Percentiles rank a stretch among this genome's conserved stretches.
phyloP scores from a whole-genome alignment of 2,113 vertebrate species.

The Amphilophus citrinellus region DNA sequence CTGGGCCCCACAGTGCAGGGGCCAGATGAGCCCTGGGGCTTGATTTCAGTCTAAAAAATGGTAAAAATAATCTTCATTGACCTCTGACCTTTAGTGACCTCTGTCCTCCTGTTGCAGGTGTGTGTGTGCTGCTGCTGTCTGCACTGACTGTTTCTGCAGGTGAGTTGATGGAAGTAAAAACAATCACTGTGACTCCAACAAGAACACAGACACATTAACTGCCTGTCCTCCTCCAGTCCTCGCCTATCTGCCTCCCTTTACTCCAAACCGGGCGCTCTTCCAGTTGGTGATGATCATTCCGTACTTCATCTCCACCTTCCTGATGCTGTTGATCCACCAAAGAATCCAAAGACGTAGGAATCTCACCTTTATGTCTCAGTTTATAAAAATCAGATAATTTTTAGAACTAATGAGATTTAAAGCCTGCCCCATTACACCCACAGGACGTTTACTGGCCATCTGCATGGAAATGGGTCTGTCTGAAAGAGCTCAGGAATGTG shows the following conservation, averaged over 20 bases:
- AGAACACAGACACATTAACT: neutral
- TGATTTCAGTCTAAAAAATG: too few relatives aligned
- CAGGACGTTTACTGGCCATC: neutral
- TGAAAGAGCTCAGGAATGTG: neutral
- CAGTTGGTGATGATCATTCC: neutral
- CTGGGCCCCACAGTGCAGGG: too few relatives aligned
- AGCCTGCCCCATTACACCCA: neutral
- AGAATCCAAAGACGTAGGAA: rapidly evolving
- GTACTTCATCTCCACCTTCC: neutral
- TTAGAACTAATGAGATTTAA: too few relatives aligned
- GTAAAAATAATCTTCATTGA: too few relatives aligned
- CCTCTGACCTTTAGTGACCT: neutral
- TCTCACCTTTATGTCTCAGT: neutral
- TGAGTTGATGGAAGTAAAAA: neutral
- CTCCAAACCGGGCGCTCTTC: rapidly evolving
- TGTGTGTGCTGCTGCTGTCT: too few relatives aligned
- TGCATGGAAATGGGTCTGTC: neutral
- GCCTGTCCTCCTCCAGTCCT: neutral
- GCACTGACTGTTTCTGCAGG: neutral
- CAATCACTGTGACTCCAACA: too few relatives aligned
- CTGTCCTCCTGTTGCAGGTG: neutral
- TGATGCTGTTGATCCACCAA: neutral
- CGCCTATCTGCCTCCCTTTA: neutral
- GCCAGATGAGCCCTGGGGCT: too few relatives aligned
- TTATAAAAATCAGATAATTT: too few relatives aligned